A percentile compares a stretch with the other conserved stretches of the same genome.
Evolutionary conservation across 1,140 invertebrate genomes (phyloP).

Genomic region (Helicoverpa armigera): DNA sequence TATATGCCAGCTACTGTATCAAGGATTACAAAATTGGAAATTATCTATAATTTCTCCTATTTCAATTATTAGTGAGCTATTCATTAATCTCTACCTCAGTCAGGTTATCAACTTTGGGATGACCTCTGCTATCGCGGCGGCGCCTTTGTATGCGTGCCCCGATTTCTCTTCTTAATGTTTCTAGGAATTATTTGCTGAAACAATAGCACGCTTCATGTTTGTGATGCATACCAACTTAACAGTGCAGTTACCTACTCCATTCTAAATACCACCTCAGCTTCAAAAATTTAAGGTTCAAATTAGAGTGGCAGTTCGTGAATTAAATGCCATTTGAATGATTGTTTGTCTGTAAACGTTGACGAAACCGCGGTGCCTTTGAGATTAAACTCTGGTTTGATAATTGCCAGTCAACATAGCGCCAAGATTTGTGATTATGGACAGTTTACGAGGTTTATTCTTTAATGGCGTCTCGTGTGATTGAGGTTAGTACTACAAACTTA

Average conservation of each 20-base stretch:
- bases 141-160: conserved; percentile 70
- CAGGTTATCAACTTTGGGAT: conserved; percentile 64
- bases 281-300: neutral
- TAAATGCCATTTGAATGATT: conserved; percentile 51
- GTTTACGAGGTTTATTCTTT: conserved; percentile 63
- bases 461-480: conserved; percentile 61
- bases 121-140: conserved; percentile 66
- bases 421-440: conserved; percentile 78
- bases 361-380: conserved; percentile 79
- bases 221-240: conserved; percentile 64
- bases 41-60: neutral
- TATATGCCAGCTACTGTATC: too few relatives aligned
- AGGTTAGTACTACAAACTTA: conserved; percentile 55
- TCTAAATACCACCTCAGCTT: conserved; percentile 3
- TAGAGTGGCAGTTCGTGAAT: neutral
- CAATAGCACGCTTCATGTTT: conserved; percentile 81
- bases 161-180: conserved; percentile 80
- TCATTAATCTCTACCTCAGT: conserved; percentile 36
- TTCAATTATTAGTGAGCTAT: conserved; percentile 8
- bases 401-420: conserved; percentile 70
- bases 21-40: neutral
- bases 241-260: neutral
- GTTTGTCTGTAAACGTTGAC: conserved; percentile 73
- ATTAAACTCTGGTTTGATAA: conserved; percentile 81
- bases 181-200: conserved; percentile 84